These are phyloP conservation scores for Steatornis caripensis DNA, from an alignment of 2,113 vertebrate genomes.

Conservation along the genomic window DNA sequence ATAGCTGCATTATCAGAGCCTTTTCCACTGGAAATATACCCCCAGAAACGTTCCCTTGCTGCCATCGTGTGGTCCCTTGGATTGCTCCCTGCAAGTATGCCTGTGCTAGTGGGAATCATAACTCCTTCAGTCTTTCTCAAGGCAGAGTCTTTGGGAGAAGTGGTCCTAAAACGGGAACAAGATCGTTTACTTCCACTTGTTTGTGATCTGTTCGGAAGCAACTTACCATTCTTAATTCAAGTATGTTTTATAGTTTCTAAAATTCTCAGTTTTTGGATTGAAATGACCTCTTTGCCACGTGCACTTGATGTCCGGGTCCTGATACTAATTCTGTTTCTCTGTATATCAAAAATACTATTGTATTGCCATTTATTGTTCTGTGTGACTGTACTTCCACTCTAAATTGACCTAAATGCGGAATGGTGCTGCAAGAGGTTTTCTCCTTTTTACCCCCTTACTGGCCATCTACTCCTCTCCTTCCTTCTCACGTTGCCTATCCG, in stretches of 20 bases:
- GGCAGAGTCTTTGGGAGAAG: background rate
- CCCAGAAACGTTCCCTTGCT: slow-evolving; percentile 22
- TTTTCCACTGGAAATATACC: background rate
- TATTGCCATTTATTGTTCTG: background rate
- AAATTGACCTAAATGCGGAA: background rate
- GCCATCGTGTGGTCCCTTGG: slow-evolving; percentile 60
- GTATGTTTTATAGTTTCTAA: background rate
- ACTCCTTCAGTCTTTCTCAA: background rate
- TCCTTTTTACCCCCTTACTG: background rate
- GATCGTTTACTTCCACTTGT: background rate
- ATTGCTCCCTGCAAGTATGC: background rate
- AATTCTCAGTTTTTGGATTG: background rate
- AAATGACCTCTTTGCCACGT: background rate
- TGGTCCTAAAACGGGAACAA: background rate
- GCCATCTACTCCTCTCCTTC: background rate
- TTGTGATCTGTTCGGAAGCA: background rate
- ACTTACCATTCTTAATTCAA: background rate
- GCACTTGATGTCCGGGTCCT: background rate
- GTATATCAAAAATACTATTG: background rate
- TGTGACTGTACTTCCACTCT: background rate
- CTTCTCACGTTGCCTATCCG: background rate
- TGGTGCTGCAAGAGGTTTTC: background rate
- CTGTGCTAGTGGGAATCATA: background rate
- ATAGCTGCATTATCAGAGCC: background rate
- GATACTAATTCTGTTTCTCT: background rate